These are phyloP conservation scores for Centropus unirufus DNA, from an alignment of 2,113 vertebrate species.

Conservation along the genomic window DNA sequence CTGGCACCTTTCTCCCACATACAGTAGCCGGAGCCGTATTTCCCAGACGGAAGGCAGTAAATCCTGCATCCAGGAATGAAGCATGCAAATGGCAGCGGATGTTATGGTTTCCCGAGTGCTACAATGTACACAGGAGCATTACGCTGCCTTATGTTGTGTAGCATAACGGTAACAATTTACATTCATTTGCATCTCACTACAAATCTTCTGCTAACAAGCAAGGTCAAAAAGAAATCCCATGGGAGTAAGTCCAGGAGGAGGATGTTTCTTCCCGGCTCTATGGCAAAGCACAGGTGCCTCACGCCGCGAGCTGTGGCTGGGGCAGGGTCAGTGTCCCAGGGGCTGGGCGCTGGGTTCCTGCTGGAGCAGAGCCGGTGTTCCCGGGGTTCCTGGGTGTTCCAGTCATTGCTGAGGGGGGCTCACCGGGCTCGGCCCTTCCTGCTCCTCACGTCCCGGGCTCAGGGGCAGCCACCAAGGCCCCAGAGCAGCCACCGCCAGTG, in stretches of 20 bases:
- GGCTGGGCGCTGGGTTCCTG: no score
- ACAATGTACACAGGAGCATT: neutral
- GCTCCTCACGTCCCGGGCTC: no score
- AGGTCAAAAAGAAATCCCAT: neutral
- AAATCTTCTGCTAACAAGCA: neutral
- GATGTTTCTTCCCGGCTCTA: neutral
- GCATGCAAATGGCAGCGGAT: neutral
- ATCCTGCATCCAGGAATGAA: neutral
- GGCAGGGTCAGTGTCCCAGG: no score
- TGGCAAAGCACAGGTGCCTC: neutral
- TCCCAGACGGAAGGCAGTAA: neutral
- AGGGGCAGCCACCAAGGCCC: no score
- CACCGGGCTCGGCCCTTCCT: no score
- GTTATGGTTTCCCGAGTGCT: neutral
- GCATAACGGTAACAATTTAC: neutral
- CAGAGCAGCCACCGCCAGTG: no score
- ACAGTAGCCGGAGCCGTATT: neutral
- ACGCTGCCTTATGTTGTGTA: neutral
- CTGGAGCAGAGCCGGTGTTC: no score
- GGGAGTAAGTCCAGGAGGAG: neutral
- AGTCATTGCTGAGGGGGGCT: no score
- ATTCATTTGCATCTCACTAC: neutral
- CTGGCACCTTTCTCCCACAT: accelerated
- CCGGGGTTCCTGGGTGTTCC: no score
- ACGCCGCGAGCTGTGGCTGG: no score